Evolutionary conservation across 2,888 invertebrate species (phyloP), one percentile per base, ranked within the genome.

Genomic region (Caenorhabditis uteleia): DNA sequence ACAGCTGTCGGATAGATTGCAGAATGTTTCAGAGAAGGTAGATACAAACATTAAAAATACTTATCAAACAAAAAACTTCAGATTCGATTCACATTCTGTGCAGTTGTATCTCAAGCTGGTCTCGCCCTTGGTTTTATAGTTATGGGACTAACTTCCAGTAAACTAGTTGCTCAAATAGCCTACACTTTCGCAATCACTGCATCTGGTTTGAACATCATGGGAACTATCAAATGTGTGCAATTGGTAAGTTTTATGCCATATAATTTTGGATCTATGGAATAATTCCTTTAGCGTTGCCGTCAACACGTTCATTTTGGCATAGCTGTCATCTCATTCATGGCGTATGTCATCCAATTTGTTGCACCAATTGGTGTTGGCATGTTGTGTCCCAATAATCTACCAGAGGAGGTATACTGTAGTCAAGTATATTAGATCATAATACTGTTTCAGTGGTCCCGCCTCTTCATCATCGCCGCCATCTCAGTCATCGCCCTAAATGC

Each of bases 61-160:
- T 16, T n/a, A 8, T 23, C 7, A 7, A 20, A 12, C 20, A 20
- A n/a, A 5, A 33, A 8, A 18, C 20, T 61, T 49, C 43, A 65
- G 50, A 58, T 57, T 1, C 45, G 68, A 10, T 61, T 72, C 31
- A 54, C 70, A 14, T 34, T 70, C 14, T 74, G 69, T 49, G 71
- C 74, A 6, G 46, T 65, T 2, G 46, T 72, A 6, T 71, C 70
- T 0, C 75, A 75, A 34, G 64, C 61, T 14, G 50, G 68, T 21
- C 61, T 75, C 70, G 75, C 68, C 14, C 29, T 53, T 25, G 69
- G 71, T 33, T 70, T 64, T 31, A 16, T 72, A 10, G 51, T 62
- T n/a, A 57, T 74, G 56, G 62, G 69, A 5, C 21, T 45, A 43
- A 54, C 61, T 2, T 16, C 56, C 1, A 42, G 46, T 26, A 27